phyloP scores from a whole-genome alignment of 2,113 vertebrate species.

The Murina feae region DNA sequence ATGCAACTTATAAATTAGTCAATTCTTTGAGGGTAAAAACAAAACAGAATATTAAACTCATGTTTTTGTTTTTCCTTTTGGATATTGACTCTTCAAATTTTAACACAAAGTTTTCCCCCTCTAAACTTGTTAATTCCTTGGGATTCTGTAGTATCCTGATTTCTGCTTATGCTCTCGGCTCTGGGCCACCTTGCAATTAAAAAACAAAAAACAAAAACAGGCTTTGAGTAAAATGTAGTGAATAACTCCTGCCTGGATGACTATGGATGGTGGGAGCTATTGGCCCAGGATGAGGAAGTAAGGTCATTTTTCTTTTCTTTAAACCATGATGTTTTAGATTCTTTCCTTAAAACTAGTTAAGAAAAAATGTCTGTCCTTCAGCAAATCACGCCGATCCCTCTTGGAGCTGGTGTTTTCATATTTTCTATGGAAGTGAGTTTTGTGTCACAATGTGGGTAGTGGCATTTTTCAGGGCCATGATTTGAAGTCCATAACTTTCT shows the following conservation, averaged over 20 bases:
- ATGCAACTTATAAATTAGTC: neutral
- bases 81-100: neutral
- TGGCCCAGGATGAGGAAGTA: conserved; percentile 9
- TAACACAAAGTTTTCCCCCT: neutral
- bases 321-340: neutral
- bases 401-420: neutral
- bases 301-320: neutral
- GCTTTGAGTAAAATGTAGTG: neutral
- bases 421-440: conserved; percentile 54
- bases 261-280: neutral
- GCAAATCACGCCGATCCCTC: too few relatives aligned
- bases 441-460: conserved; percentile 21
- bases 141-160: neutral
- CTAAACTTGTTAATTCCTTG: neutral
- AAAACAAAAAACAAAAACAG: neutral
- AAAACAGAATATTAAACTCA: neutral
- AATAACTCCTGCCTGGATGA: neutral
- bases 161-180: neutral
- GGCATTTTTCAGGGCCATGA: conserved; percentile 41
- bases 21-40: neutral
- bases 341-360: too few relatives aligned
- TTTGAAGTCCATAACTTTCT: conserved; percentile 45
- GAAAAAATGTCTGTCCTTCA: too few relatives aligned
- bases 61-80: neutral
- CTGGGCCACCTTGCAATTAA: neutral